Base-by-base conservation (phyloP, 37 sponge, comb jelly and placozoan species). In the Aplysina aerophoba region DNA sequence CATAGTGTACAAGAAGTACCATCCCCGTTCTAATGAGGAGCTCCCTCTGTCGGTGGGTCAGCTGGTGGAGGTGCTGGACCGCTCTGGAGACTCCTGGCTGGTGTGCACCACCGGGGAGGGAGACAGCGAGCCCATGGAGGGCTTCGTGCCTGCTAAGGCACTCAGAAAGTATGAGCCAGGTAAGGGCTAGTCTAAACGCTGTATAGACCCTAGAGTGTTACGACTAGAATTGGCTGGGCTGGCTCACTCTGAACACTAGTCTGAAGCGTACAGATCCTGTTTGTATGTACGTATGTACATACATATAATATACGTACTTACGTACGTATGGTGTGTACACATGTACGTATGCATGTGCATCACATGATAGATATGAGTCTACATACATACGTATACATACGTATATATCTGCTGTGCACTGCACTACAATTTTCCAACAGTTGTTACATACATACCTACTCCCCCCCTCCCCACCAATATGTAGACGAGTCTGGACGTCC, bases 31-130 rank as follows among this genome's bases (percentile, higher is more conserved):
- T 19, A 66, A 63, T 27, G 90, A 93, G 0, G 90, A 81, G 36
- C 83, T 92, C 25, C 25, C 68, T 13, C 84, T 95, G 86, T 16
- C 63, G 57, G 40, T 60, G 73, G 92, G 92, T 15, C 90, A 92
- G 84, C 55, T 85, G 74, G 95, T 95, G 41, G 93, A 92, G 81
- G 92, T 95, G 74, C 83, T 95, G 54, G 89, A 95, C 74, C 19
- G 75, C 24, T 65, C 71, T 19, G 75, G 87, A n/a, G 54, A 17
- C 41, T 67, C 77, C 53, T 95, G 92, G 92, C 50, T 95, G 67
- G 95, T 95, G n/a, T 74, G 85, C 28, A 85, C 94, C 8, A 55
- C 94, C 19, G 24, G 22, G 6, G 71, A 38, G 4, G 33, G 39
- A 0, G 87, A 71, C 16, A 88, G 87, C 34, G 38, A 86, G 56